Conservation (phyloP, 2,888 invertebrate species). For the Erebia ligea region DNA sequence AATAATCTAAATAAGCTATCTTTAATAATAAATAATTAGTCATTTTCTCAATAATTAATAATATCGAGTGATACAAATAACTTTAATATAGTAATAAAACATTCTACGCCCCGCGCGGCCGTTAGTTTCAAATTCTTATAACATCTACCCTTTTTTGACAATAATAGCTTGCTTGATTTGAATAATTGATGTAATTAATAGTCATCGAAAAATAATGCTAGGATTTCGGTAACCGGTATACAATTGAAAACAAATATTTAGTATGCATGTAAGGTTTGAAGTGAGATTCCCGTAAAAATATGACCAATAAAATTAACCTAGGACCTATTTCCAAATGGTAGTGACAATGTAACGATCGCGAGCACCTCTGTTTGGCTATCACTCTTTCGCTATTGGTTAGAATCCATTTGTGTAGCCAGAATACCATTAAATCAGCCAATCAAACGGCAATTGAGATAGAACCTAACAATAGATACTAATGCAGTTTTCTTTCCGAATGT, state of each 20-base stretch:
- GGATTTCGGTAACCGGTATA: not conserved
- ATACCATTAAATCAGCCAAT: no score
- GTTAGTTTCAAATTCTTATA: not conserved
- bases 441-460: no score
- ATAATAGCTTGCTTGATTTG: conserved; percentile 1
- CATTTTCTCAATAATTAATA: conserved; percentile 14
- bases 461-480: no score
- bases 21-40: not conserved
- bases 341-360: no score
- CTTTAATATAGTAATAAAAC: not conserved
- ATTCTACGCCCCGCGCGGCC: not conserved
- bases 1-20: conserved; percentile 5
- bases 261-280: no score
- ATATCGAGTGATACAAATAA: conserved; percentile 5
- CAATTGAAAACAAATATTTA: not conserved
- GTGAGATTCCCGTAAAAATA: no score
- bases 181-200: not conserved
- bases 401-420: no score
- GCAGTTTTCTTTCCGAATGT: no score
- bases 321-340: no score
- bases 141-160: conserved; percentile 6
- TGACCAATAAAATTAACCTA: no score
- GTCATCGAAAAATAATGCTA: conserved; percentile 5
- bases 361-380: no score
- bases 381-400: no score